Evolutionary conservation across 2,797 vertebrate species (phyloP).

Genomic region (Cuniculus paca): DNA sequence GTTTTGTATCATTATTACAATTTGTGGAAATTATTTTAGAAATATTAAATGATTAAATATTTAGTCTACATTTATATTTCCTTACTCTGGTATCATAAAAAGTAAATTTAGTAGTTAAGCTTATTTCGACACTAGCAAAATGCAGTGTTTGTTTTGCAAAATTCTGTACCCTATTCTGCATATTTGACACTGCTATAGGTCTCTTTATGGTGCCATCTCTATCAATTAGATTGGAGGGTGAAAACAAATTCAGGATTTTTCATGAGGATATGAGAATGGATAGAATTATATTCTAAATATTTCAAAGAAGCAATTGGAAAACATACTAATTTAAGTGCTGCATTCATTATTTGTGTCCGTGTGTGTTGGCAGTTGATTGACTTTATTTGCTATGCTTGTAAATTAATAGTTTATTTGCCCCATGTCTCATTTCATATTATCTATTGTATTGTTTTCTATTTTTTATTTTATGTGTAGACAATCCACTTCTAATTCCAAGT

Average conservation of each 20-base stretch:
- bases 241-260: constrained; percentile 28
- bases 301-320: neutral
- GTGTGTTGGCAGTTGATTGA: neutral
- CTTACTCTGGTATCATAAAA: neutral
- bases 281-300: neutral
- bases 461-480: neutral
- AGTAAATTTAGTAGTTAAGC: neutral
- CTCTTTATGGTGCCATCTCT: neutral
- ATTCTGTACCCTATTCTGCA: neutral
- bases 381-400: neutral
- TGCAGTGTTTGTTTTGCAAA: constrained; percentile 22
- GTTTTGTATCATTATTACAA: neutral
- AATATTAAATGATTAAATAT: neutral
- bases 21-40: neutral
- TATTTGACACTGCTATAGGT: neutral
- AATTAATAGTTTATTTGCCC: neutral
- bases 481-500: neutral
- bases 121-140: constrained; percentile 28
- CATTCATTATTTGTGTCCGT: neutral
- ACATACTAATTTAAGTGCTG: neutral
- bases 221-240: neutral
- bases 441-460: neutral
- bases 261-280: neutral
- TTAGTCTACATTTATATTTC: neutral
- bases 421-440: neutral